phyloP scores from a whole-genome alignment of 2,797 vertebrate species.

The Sylvilagus floridanus region DNA sequence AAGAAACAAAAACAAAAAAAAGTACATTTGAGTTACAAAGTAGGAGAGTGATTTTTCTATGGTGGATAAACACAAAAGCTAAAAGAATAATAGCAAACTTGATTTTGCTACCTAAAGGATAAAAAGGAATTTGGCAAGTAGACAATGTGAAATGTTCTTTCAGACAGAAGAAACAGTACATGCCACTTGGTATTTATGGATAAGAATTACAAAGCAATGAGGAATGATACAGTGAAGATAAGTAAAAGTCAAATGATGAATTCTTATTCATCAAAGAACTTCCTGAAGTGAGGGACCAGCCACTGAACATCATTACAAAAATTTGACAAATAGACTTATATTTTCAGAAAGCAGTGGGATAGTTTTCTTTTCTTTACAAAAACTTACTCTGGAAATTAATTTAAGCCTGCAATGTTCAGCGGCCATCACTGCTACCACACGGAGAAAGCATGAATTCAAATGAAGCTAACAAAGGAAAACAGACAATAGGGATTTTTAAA shows the following conservation, averaged over 20 bases:
- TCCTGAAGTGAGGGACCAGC: background rate
- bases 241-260: background rate
- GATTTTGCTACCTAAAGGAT: background rate
- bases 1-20: background rate
- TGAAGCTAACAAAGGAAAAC: background rate
- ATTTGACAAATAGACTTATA: background rate
- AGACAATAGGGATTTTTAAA: background rate
- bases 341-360: background rate
- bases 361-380: background rate
- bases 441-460: background rate
- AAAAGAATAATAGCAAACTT: background rate
- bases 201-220: slow-evolving; percentile 3
- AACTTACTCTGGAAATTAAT: background rate
- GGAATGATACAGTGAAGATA: background rate
- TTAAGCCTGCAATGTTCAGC: background rate
- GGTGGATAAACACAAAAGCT: background rate
- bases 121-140: background rate
- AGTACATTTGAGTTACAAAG: background rate
- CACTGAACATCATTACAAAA: background rate
- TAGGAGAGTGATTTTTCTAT: background rate
- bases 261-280: background rate
- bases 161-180: background rate
- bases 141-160: background rate
- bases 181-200: background rate
- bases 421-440: background rate